Evolutionary conservation across 2,797 vertebrate genomes (phyloP).

Genomic region (Carapus acus): DNA sequence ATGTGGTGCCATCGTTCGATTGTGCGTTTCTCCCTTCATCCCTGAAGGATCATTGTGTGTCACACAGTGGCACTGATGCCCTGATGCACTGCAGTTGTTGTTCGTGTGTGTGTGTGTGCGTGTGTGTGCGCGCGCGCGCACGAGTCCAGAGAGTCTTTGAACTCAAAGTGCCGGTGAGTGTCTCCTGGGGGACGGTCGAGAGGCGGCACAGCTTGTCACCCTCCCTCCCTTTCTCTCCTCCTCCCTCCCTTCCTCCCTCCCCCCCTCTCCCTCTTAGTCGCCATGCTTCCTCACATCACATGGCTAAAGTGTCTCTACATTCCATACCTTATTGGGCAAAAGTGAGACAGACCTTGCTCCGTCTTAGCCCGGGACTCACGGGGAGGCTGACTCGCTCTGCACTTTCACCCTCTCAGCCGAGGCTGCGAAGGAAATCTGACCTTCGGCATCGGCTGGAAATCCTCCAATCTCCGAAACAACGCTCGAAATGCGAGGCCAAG

Average conservation of each 20-base stretch:
- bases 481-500: not conserved
- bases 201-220: slow-evolving; percentile 9
- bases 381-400: slow-evolving; percentile 33
- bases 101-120: slow-evolving; percentile 6
- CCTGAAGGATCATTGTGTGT: not conserved
- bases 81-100: slow-evolving; percentile 56
- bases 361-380: slow-evolving; percentile 41
- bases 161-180: slow-evolving; percentile 36
- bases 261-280: slow-evolving; percentile 44
- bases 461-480: not conserved
- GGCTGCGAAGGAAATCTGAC: slow-evolving; percentile 7
- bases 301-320: slow-evolving; percentile 66
- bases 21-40: too few relatives aligned
- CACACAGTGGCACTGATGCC: slow-evolving; percentile 18
- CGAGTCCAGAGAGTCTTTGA: slow-evolving; percentile 28
- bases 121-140: slow-evolving; percentile 33
- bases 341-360: slow-evolving; percentile 37
- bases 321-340: slow-evolving; percentile 76
- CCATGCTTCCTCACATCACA: slow-evolving; percentile 63
- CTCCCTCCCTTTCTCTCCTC: too few relatives aligned
- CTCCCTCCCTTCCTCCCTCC: too few relatives aligned
- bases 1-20: too few relatives aligned
- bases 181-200: slow-evolving; percentile 37
- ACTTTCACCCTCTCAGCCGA: slow-evolving; percentile 22
- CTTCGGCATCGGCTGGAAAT: slow-evolving; percentile 7